Evolutionary conservation across 2,797 vertebrate species (phyloP), one percentile per base, ranked within the genome.

Genomic region (Scomberomorus guttatus): DNA sequence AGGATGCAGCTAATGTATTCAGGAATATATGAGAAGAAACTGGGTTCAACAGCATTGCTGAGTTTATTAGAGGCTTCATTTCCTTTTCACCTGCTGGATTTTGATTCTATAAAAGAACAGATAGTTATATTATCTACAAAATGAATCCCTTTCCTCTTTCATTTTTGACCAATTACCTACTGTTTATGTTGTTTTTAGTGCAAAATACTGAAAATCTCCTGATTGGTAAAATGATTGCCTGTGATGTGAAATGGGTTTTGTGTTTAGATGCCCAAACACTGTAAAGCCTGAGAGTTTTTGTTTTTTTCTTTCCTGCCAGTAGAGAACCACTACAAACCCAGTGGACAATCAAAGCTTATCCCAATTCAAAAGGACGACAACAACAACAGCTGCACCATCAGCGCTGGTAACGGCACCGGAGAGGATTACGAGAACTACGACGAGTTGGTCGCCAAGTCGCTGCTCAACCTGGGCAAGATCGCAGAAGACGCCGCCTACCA

Each of bases 361-460:
- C 95, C 96, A 58, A 93, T 95, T 77, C 97, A 98, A 77, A 98
- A 97, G 94, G 97, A 98, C 51, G 94, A 96, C 89, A 96, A 96
- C 94, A 96, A 97, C 92, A 95, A 96, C 79, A 90, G 80, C 68
- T 67, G 84, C 67, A 11, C 56, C 71, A 18, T 73, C 59, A 11
- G 54, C 27, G 48, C 55, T 8, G 86, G 85, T 0, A 84, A 75
- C 77, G 85, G 70, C 56, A 75, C 72, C 37, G 50, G 96, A 92
- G 51, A 97, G n/a, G 98, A 99, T 79, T 98, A 98, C 69, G 98
- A 99, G 90, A 98, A 99, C 95, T 99, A 99, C 24, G 98, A 99
- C 65, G 98, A 99, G 93, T 96, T 99, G 89, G 98, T 99, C 78
- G 98, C 98, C 90, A 99, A 99, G 94, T 99, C 98, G 32, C 93